phyloP scores from a whole-genome alignment of 2,888 invertebrate genomes.

The Chymomyza procnemis region DNA sequence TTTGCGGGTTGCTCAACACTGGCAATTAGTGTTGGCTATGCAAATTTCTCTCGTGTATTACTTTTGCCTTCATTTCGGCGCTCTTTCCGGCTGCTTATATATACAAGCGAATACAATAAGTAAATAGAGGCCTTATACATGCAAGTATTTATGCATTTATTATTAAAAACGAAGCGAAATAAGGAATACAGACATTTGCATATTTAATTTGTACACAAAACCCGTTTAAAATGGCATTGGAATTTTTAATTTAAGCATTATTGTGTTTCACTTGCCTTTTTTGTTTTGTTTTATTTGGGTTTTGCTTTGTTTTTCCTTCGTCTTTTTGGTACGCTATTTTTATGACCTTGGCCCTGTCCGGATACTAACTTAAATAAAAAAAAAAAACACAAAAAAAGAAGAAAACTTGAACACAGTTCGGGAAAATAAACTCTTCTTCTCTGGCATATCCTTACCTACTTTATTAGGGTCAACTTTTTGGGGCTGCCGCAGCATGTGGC shows the following conservation, averaged over 20 bases:
- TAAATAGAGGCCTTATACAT: not conserved
- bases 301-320: not conserved
- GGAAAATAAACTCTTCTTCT: no score
- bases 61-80: constrained; percentile 7
- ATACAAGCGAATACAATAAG: no score
- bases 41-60: not conserved
- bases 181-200: constrained; percentile 52
- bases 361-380: not conserved
- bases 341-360: not conserved
- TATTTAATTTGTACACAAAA: constrained; percentile 56
- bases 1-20: not conserved
- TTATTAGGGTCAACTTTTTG: not conserved
- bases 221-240: constrained; percentile 46
- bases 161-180: constrained; percentile 27
- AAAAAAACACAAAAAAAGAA: not conserved
- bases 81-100: constrained; percentile 31
- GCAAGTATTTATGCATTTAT: constrained; percentile 46
- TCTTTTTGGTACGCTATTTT: constrained; percentile 15
- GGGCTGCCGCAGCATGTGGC: not conserved
- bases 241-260: constrained; percentile 54
- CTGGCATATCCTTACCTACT: not conserved
- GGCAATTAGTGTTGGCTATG: not conserved
- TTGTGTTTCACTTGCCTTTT: constrained; percentile 17
- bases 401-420: not conserved
- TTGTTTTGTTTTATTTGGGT: constrained; percentile 15